Evolutionary conservation across 1,140 invertebrate genomes (phyloP).

Genomic region (Drosophila sucinea): DNA sequence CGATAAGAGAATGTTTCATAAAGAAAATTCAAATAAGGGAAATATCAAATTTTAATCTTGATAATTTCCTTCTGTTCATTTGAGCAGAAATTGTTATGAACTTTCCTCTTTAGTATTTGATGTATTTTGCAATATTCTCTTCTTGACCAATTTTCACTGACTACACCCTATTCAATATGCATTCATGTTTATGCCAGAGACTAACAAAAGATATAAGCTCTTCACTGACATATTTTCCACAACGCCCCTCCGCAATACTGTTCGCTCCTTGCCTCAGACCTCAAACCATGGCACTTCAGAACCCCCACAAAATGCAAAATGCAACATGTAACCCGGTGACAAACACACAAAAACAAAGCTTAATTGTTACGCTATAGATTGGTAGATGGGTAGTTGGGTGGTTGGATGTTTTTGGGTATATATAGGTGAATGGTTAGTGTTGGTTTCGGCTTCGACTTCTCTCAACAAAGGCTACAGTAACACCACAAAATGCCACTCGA

Average conservation of each 20-base stretch:
- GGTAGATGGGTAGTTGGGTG: not conserved
- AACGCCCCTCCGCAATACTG: not conserved
- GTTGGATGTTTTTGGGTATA: not conserved
- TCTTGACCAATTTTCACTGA: slow-evolving; percentile 16
- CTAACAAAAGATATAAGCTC: slow-evolving; percentile 17
- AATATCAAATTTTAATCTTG: not conserved
- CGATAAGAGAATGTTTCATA: not conserved
- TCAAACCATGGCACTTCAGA: not conserved
- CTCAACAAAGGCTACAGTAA: slow-evolving; percentile 6
- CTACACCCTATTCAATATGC: slow-evolving; percentile 9
- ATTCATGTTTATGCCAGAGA: slow-evolving; percentile 21
- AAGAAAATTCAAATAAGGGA: not conserved
- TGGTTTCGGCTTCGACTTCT: not conserved
- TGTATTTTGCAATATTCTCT: slow-evolving; percentile 2
- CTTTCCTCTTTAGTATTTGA: not conserved
- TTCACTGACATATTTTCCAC: slow-evolving; percentile 9
- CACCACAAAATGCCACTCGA: slow-evolving; percentile 31
- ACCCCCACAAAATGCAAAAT: slow-evolving; percentile 7
- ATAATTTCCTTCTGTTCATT: slow-evolving; percentile 7
- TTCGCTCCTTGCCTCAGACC: not conserved
- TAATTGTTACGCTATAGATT: slow-evolving; percentile 21
- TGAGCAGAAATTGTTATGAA: slow-evolving; percentile 1
- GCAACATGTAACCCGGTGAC: slow-evolving; percentile 12
- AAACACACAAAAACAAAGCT: slow-evolving; percentile 21
- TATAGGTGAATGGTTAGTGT: slow-evolving; percentile 15